Conservation (phyloP, 2,797 vertebrate genomes). For the Onychomys leucogaster region DNA sequence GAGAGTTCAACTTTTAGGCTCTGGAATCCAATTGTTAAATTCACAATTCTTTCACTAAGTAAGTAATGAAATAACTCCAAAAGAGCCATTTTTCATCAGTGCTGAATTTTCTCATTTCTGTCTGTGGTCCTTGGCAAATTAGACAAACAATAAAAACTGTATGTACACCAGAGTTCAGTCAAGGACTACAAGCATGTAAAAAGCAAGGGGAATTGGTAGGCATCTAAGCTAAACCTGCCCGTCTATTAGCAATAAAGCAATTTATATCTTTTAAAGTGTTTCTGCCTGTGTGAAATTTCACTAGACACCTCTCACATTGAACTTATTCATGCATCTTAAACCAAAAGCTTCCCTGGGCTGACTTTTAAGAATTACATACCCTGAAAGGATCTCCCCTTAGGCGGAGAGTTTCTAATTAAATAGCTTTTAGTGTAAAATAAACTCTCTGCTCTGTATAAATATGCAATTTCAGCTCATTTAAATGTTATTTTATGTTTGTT, state of each 20-base stretch:
- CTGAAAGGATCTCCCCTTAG: constrained; percentile 73
- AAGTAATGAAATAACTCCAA: constrained; percentile 75
- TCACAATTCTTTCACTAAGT: constrained; percentile 72
- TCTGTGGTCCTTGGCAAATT: constrained; percentile 64
- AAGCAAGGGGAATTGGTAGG: constrained; percentile 27
- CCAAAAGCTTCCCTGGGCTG: constrained; percentile 73
- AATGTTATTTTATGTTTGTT: constrained; percentile 84
- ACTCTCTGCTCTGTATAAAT: constrained; percentile 81
- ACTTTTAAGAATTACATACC: constrained; percentile 75
- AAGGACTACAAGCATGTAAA: constrained; percentile 46
- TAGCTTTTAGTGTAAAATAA: constrained; percentile 86
- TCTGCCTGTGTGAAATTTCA: constrained; percentile 77
- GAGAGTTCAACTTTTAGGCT: constrained; percentile 79
- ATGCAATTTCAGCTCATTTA: constrained; percentile 83
- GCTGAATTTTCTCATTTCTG: constrained; percentile 75
- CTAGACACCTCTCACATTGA: constrained; percentile 65
- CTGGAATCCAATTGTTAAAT: constrained; percentile 71
- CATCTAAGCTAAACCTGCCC: neutral
- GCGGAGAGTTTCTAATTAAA: constrained; percentile 84
- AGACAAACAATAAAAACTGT: constrained; percentile 63
- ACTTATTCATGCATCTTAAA: constrained; percentile 76
- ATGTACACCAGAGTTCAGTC: constrained; percentile 49
- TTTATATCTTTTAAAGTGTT: constrained; percentile 63
- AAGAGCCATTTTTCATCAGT: constrained; percentile 68
- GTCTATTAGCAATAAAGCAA: constrained; percentile 64